Conservation (phyloP, 2,113 vertebrate genomes). For the Phyllopteryx taeniolatus region DNA sequence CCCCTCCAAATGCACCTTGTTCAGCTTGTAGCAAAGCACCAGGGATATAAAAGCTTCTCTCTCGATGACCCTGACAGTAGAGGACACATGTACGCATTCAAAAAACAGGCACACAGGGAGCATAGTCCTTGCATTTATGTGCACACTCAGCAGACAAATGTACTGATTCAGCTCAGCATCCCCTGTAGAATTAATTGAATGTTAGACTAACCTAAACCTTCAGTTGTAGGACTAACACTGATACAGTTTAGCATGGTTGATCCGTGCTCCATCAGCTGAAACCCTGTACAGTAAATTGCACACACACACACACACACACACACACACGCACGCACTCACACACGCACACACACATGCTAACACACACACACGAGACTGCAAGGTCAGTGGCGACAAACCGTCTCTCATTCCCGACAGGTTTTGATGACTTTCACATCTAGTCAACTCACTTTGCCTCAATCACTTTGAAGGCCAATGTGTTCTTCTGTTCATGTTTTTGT, state of each 20-base stretch:
- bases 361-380: conserved; percentile 33
- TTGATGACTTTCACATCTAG: conserved; percentile 50
- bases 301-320: conserved; percentile 16
- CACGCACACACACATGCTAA: conserved; percentile 5
- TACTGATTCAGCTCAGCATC: conserved; percentile 20
- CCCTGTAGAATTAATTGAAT: not conserved
- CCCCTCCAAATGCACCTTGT: conserved; percentile 33
- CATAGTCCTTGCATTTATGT: not conserved
- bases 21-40: conserved; percentile 25
- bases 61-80: conserved; percentile 23
- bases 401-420: conserved; percentile 39
- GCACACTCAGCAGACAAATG: conserved; percentile 8
- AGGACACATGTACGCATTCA: conserved; percentile 36
- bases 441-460: conserved; percentile 44
- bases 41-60: conserved; percentile 19
- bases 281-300: conserved; percentile 19
- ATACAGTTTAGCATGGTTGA: conserved; percentile 28
- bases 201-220: conserved; percentile 5
- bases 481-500: conserved; percentile 25
- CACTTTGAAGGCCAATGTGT: conserved; percentile 40
- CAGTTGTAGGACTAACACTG: conserved; percentile 6
- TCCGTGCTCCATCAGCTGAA: conserved; percentile 22
- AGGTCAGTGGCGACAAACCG: conserved; percentile 46
- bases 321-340: conserved; percentile 5
- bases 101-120: conserved; percentile 2